Conservation (phyloP, 2,113 vertebrate species). For the Sebastes schlegelii region DNA sequence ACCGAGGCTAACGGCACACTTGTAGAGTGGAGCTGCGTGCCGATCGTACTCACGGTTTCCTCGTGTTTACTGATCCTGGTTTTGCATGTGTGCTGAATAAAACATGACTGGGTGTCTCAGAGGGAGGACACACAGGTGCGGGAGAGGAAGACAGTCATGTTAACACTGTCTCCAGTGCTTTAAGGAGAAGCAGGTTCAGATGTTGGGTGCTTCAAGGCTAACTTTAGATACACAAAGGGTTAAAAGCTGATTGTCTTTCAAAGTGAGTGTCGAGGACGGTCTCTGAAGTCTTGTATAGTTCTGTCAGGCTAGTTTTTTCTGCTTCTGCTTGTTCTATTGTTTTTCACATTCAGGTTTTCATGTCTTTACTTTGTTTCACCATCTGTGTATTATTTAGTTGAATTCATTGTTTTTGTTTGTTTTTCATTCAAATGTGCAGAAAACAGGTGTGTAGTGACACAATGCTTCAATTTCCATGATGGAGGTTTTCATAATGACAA, state of each 20-base stretch:
- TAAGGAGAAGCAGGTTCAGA: neutral
- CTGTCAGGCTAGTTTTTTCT: neutral
- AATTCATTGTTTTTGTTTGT: neutral
- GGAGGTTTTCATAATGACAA: neutral
- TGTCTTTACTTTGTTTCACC: neutral
- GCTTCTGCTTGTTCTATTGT: neutral
- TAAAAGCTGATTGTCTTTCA: neutral
- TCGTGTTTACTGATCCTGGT: conserved; percentile 12
- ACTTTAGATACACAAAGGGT: neutral
- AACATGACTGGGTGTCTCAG: conserved; percentile 19
- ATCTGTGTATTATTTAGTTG: neutral
- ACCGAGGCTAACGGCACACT: neutral
- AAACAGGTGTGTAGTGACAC: neutral
- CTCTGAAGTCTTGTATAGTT: neutral
- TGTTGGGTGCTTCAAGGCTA: neutral
- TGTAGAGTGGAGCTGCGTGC: neutral
- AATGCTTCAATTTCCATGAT: neutral
- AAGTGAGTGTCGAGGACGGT: neutral
- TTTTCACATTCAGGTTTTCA: neutral
- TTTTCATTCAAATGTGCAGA: neutral
- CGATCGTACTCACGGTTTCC: neutral
- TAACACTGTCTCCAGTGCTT: neutral
- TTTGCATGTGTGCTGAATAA: conserved; percentile 29
- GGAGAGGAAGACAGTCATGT: conserved; percentile 12
- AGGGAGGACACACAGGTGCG: neutral